Percentiles rank a stretch among this genome's conserved stretches.
Conservation (phyloP, 1,140 invertebrate species). For the Trypoxylus dichotomus region DNA sequence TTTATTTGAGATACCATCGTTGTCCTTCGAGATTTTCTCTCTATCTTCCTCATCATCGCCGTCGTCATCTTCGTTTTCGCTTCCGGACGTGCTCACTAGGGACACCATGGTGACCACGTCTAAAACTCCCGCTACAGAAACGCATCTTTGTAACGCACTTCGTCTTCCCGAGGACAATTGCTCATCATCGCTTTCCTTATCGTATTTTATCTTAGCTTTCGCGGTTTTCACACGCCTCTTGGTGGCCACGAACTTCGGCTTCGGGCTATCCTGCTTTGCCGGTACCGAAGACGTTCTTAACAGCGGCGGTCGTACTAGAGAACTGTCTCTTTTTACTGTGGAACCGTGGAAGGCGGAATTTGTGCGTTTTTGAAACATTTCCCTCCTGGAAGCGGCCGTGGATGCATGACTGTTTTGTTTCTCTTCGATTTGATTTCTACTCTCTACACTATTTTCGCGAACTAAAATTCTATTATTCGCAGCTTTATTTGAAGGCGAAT, state of each 20-base stretch:
- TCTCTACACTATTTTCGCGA: not conserved
- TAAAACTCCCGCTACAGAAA: slow-evolving; percentile 33
- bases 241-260: slow-evolving; percentile 46
- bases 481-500: slow-evolving; percentile 7
- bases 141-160: slow-evolving; percentile 32
- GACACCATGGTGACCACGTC: slow-evolving; percentile 63
- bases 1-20: slow-evolving; percentile 52
- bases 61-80: slow-evolving; percentile 55
- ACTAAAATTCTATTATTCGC: no score
- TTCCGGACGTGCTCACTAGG: slow-evolving; percentile 56
- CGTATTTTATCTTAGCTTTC: slow-evolving; percentile 31
- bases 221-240: slow-evolving; percentile 45
- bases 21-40: slow-evolving; percentile 30
- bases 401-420: slow-evolving; percentile 40
- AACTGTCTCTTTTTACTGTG: slow-evolving; percentile 33
- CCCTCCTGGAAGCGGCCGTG: slow-evolving; percentile 47
- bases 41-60: slow-evolving; percentile 31
- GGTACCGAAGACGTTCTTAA: slow-evolving; percentile 47
- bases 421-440: not conserved
- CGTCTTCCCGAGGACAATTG: not conserved
- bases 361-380: slow-evolving; percentile 48
- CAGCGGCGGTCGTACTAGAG: slow-evolving; percentile 41
- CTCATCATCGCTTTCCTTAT: slow-evolving; percentile 30
- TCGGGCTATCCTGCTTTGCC: slow-evolving; percentile 39
- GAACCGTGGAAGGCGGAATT: slow-evolving; percentile 47